Conservation (phyloP, 2,797 vertebrate species). For the Graptemys geographica region DNA sequence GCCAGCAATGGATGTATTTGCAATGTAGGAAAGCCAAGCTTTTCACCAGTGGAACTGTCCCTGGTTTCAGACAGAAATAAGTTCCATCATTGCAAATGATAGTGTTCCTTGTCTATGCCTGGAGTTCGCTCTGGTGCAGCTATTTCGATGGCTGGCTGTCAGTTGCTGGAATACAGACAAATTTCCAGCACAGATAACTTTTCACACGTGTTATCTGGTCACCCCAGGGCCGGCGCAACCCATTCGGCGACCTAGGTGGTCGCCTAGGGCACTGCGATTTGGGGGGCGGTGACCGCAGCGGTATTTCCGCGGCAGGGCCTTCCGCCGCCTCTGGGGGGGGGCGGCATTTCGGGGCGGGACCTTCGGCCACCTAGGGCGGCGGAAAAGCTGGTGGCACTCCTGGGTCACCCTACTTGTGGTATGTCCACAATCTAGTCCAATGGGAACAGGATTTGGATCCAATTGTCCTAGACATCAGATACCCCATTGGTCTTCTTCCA, state of each 20-base stretch:
- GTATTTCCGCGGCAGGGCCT: too few species aligned
- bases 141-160: neutral
- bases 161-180: neutral
- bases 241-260: too few species aligned
- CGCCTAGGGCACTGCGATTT: too few species aligned
- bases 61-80: neutral
- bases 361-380: too few species aligned
- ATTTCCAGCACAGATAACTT: neutral
- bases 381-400: too few species aligned
- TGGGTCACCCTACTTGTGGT: fast-evolving
- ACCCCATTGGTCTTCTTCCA: neutral
- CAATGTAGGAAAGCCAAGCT: neutral
- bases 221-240: neutral
- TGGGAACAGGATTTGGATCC: neutral
- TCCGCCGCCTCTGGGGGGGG: too few species aligned
- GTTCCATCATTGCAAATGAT: neutral
- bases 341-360: too few species aligned
- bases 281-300: too few species aligned
- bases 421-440: neutral
- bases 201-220: neutral
- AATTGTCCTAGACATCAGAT: fast-evolving
- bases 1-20: neutral
- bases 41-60: neutral
- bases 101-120: neutral
- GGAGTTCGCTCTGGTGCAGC: neutral